Base-by-base conservation (phyloP, 2,113 vertebrate genomes). In the Ageneiosus marmoratus region DNA sequence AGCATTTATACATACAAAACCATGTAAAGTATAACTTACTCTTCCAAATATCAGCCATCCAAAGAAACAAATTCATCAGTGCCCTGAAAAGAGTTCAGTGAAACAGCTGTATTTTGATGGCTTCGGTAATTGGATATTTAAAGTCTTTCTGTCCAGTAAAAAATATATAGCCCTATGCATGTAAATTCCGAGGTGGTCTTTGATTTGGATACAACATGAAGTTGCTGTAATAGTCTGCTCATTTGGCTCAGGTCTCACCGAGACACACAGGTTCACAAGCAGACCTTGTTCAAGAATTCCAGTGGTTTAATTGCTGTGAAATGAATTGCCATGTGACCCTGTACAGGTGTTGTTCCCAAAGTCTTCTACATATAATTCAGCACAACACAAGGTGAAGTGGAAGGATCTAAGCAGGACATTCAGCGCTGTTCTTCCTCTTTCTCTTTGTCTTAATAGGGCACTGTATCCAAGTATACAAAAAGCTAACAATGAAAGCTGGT, bases 271-370 rank as follows among this genome's bases (percentile, higher is more conserved):
- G 53, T 70, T 70, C 63, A 83, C 2, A 15, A 69, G 37, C 18
- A n/a, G n/a, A 69, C 9, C 27, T 5, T 60, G n/a, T 77, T 77
- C 44, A 41, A 65, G 37, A 79, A 60, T 91, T 92, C 90, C 91
- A 91, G 91, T 92, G 90, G 91, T 89, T 91, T 88, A 55, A 84
- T 74, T 85, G 86, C 75, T 32, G 84, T 78, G 46, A 56, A 78
- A 78, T n/a, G 11, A 77, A 46, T 62, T 50, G 34, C 32, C 44
- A 11, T 11, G 7, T 70, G 27, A 55, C 53, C 55, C 37, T 46
- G 44, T 67, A 65, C 27, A 55, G 58, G 55, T 58, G 13, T 41
- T 44, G 20, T 50, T 48, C 24, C 4, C 27, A 79, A 48, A 72
- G 58, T 78, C 22, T 37, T 48, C 32, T 22, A 55, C 27, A 27